A percentile compares a stretch with the other conserved stretches of the same genome.
These are phyloP conservation scores for Cyanoramphus novaezelandiae DNA, from an alignment of 2,113 vertebrate species.

Conservation along the genomic window DNA sequence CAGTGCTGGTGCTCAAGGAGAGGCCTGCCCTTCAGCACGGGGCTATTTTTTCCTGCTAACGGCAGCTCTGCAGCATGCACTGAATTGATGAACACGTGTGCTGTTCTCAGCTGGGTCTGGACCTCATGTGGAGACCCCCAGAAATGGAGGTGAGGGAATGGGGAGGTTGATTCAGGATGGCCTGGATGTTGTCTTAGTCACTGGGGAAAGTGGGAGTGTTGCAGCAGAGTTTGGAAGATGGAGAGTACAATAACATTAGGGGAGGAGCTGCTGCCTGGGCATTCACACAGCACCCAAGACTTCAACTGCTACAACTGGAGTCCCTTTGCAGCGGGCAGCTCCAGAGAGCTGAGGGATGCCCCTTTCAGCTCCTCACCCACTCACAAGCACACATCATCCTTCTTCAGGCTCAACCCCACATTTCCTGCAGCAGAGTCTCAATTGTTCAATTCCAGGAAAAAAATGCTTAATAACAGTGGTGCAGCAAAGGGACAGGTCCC, in stretches of 20 bases:
- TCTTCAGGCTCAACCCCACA: background rate
- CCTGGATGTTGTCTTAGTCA: background rate
- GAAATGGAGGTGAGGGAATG: background rate
- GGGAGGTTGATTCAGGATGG: background rate
- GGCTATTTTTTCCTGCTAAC: background rate
- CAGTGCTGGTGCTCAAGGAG: accelerated
- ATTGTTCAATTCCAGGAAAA: background rate
- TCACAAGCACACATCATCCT: background rate
- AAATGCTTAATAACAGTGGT: background rate
- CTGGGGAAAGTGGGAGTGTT: background rate
- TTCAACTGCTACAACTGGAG: background rate
- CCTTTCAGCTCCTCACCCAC: background rate
- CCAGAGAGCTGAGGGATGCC: background rate
- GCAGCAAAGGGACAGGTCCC: background rate
- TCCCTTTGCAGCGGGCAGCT: background rate
- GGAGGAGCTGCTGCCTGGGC: background rate
- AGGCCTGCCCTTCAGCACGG: background rate
- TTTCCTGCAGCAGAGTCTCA: background rate
- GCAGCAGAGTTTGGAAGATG: background rate
- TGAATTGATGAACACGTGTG: accelerated
- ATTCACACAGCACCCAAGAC: background rate
- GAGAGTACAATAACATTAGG: background rate
- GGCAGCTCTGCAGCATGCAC: background rate
- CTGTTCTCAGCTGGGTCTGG: background rate
- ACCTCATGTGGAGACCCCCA: background rate